These are phyloP conservation scores for Cantharis flavilabris DNA, from an alignment of 2,888 invertebrate genomes.

Conservation along the genomic window DNA sequence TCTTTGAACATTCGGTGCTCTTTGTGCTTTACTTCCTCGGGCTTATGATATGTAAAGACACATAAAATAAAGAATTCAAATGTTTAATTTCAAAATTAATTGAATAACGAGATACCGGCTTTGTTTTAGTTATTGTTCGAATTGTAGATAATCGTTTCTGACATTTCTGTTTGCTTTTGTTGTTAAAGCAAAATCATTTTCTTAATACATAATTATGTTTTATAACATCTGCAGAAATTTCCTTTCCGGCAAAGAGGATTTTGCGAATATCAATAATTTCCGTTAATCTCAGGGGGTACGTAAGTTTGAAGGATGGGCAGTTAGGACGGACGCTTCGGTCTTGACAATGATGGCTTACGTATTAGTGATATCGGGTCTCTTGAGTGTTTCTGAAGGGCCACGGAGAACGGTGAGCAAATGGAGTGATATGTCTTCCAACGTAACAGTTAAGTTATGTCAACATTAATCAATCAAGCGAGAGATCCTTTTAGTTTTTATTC, in stretches of 20 bases:
- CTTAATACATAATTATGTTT: constrained; percentile 13
- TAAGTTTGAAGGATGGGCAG: constrained; percentile 48
- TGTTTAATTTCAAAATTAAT: constrained; percentile 31
- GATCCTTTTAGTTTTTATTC: constrained; percentile 22
- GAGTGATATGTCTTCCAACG: constrained; percentile 51
- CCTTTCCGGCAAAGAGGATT: not conserved
- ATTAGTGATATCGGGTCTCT: constrained; percentile 47
- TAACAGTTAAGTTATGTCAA: constrained; percentile 43
- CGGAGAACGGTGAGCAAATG: constrained; percentile 49
- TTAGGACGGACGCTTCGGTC: constrained; percentile 44
- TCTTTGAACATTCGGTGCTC: constrained; percentile 26
- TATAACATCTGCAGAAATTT: not conserved
- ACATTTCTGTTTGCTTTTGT: constrained; percentile 23
- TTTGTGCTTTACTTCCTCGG: constrained; percentile 25
- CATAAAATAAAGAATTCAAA: constrained; percentile 28
- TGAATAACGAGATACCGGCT: constrained; percentile 20
- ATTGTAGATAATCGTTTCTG: constrained; percentile 23
- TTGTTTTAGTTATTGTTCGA: constrained; percentile 20
- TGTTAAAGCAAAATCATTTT: constrained; percentile 11
- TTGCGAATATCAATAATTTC: constrained; percentile 11
- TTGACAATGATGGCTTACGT: constrained; percentile 51
- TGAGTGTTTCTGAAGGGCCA: constrained; percentile 37
- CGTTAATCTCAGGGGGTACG: constrained; percentile 22
- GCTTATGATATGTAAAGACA: constrained; percentile 25
- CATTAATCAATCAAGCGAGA: constrained; percentile 46